phyloP scores from a whole-genome alignment of 2,888 invertebrate species.

The Chrysomela aeneicollis region DNA sequence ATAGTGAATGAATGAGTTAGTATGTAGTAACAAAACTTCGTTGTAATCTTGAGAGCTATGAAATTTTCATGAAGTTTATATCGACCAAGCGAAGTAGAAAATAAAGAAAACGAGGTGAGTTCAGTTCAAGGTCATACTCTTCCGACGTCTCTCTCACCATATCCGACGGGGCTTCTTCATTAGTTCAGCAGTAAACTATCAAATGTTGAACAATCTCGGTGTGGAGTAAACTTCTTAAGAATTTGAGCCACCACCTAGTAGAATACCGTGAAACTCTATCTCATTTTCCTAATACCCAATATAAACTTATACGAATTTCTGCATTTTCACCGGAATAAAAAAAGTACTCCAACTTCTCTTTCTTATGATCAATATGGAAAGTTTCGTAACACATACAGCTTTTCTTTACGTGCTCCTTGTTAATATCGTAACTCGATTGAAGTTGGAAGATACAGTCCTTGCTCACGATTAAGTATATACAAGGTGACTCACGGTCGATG shows the following conservation, averaged over 20 bases:
- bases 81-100: not conserved
- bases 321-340: too few relatives aligned
- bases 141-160: not conserved
- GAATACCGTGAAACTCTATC: not conserved
- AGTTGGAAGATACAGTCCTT: too few relatives aligned
- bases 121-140: not conserved
- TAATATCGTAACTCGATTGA: too few relatives aligned
- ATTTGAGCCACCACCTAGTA: not conserved
- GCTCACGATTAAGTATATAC: too few relatives aligned
- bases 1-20: too few relatives aligned
- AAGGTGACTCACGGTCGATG: too few relatives aligned
- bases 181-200: slow-evolving; percentile 1
- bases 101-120: not conserved
- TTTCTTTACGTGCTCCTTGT: too few relatives aligned
- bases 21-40: not conserved
- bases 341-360: too few relatives aligned
- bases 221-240: not conserved
- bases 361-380: not conserved
- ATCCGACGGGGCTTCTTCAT: not conserved
- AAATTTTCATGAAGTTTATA: not conserved
- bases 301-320: not conserved
- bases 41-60: not conserved
- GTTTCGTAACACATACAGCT: not conserved
- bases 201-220: not conserved
- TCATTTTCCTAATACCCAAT: not conserved